Percentiles rank a stretch among this genome's conserved stretches.
Evolutionary conservation across 2,113 vertebrate species (phyloP).

Genomic region (Rhineura floridana): DNA sequence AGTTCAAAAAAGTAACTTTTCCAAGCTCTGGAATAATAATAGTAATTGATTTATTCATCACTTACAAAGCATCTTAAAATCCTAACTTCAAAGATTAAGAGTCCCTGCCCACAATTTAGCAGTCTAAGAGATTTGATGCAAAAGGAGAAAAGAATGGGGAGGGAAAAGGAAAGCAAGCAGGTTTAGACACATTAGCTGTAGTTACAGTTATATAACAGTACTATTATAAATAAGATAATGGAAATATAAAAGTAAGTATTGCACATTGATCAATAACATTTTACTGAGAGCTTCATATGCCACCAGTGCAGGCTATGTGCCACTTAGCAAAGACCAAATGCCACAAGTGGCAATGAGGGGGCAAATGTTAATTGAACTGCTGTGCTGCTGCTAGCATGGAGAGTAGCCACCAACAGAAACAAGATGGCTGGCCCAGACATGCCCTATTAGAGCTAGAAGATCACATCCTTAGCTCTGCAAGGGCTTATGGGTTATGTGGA

Average conservation of each 20-base stretch:
- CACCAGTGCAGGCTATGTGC: slow-evolving; percentile 58
- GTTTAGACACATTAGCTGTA: not conserved
- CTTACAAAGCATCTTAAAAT: too few relatives aligned
- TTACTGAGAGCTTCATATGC: slow-evolving; percentile 14
- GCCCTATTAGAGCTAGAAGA: slow-evolving; percentile 64
- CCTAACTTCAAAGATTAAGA: not conserved
- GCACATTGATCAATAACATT: too few relatives aligned
- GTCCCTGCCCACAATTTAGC: not conserved
- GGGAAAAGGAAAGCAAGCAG: not conserved
- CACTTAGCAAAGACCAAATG: slow-evolving; percentile 67
- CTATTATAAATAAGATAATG: not conserved
- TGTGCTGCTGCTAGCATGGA: slow-evolving; percentile 52
- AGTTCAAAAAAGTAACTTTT: too few relatives aligned
- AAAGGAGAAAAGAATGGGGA: not conserved
- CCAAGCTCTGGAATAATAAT: too few relatives aligned
- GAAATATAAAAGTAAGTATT: not conserved
- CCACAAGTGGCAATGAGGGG: slow-evolving; percentile 57
- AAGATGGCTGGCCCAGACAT: slow-evolving; percentile 73
- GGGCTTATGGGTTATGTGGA: slow-evolving; percentile 79
- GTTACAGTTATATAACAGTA: not conserved
- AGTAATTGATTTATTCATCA: too few relatives aligned
- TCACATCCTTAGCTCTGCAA: slow-evolving; percentile 76
- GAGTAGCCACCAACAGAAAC: slow-evolving; percentile 68
- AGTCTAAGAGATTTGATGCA: not conserved
- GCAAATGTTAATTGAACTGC: slow-evolving; percentile 73